These are phyloP conservation scores for Coendou prehensilis DNA, from an alignment of 2,797 vertebrate species.

Conservation along the genomic window DNA sequence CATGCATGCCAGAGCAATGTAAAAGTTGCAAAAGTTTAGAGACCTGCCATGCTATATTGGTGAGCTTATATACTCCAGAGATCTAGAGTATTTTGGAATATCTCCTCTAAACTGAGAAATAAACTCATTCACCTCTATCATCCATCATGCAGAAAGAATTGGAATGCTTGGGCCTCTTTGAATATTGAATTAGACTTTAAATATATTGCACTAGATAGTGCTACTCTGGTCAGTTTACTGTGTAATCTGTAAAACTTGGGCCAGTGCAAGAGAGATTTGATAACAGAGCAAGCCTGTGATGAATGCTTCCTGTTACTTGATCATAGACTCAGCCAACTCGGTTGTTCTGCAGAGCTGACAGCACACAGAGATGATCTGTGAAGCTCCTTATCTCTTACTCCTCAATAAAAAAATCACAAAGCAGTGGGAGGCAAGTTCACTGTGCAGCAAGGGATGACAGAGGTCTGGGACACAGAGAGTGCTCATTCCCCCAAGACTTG, in stretches of 20 bases:
- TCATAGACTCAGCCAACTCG: no score
- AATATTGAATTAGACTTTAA: not conserved
- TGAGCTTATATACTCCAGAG: not conserved
- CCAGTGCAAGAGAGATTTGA: not conserved
- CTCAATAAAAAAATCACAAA: not conserved
- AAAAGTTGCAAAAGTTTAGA: not conserved
- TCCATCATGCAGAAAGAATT: not conserved
- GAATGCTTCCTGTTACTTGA: not conserved
- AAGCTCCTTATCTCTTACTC: not conserved
- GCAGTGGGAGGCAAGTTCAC: not conserved
- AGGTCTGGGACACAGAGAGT: not conserved
- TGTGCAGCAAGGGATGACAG: not conserved
- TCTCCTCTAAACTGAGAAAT: not conserved
- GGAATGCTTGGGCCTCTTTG: fast-evolving
- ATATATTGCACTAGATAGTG: not conserved
- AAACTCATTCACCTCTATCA: not conserved
- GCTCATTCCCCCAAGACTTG: no score
- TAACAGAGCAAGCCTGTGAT: not conserved
- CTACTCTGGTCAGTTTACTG: not conserved
- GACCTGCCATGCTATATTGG: fast-evolving
- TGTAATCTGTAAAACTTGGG: fast-evolving
- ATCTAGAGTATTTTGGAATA: not conserved
- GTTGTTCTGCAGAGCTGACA: not conserved
- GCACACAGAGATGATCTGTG: not conserved
- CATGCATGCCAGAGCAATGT: not conserved